Base-by-base conservation (phyloP, 2,797 vertebrate species). In the Cercopithecus hamlyni region DNA sequence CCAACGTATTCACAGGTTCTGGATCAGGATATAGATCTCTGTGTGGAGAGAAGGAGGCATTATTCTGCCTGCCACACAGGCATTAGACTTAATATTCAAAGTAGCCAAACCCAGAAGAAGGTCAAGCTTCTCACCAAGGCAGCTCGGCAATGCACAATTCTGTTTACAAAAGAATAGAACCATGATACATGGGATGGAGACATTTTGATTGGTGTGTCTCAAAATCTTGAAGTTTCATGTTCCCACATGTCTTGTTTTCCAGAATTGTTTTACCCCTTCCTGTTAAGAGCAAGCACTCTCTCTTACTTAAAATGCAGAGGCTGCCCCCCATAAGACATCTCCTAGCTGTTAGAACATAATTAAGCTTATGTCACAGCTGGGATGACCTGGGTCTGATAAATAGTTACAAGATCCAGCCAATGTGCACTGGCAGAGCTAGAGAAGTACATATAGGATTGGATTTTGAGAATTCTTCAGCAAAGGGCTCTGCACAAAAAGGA, bases 341-440 rank as follows among this genome's bases (percentile, higher is more conserved):
- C 12, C 26, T 61, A 77, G 48, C 33, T 15, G 33, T 33, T 33
- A 14, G 22, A 13, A 50, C 19, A 27, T 27, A n/a, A 50, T 19
- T 7, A 9, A 82, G 58, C 19, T 2, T 5, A 8, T 1, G 4
- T 6, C 33, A 7, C 0, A 9, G 52, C 13, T 26, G 14, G 13
- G 57, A 22, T 19, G 4, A 11, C 15, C 2, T 14, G 48, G 14
- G 30, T n/a, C 64, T 45, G 45, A 5, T 26, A 10, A 92, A 30
- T 27, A 45, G 1, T 6, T 9, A 7, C 1, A 36, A 36, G 43
- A 50, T 22, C 33, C 33, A 33, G 50, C 4, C 22, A 27, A 33
- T 4, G 5, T 1, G 10, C 45, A 4, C 19, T 48, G 33, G 30
- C 22, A 27, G 5, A 22, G 6, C 14, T 88, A 85, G 48, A 58